Evolutionary conservation across 2,888 invertebrate genomes (phyloP).

Genomic region (Brachypterus glaber): DNA sequence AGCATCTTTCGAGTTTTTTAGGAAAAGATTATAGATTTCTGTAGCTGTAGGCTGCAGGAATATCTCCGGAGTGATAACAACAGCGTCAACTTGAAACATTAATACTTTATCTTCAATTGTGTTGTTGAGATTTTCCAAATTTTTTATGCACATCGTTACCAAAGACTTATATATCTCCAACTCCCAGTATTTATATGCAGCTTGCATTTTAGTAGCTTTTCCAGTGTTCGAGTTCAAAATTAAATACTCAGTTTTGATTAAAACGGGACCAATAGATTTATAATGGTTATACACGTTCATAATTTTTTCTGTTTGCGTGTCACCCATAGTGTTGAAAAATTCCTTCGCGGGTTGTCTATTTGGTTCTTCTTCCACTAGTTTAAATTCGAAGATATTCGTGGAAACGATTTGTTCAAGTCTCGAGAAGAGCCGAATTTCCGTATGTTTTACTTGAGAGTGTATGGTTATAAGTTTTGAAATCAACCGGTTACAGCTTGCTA

Average conservation of each 20-base stretch:
- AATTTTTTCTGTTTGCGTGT: slow-evolving; percentile 57
- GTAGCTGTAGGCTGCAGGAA: slow-evolving; percentile 62
- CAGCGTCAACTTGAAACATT: slow-evolving; percentile 72
- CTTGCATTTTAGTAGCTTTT: slow-evolving; percentile 57
- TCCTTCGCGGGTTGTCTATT: slow-evolving; percentile 40
- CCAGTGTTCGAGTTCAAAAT: slow-evolving; percentile 74
- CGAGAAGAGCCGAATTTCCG: slow-evolving; percentile 51
- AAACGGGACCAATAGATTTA: slow-evolving; percentile 67
- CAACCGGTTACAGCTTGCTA: slow-evolving; percentile 46
- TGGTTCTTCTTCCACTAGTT: slow-evolving; percentile 22
- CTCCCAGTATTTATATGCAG: slow-evolving; percentile 78
- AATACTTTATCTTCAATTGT: slow-evolving; percentile 44
- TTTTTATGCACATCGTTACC: slow-evolving; percentile 56
- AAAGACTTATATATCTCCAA: slow-evolving; percentile 62
- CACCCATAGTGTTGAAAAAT: slow-evolving; percentile 64
- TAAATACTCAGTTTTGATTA: slow-evolving; percentile 78
- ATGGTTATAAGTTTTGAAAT: slow-evolving; percentile 55
- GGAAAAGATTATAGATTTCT: slow-evolving; percentile 69
- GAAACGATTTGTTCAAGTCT: slow-evolving; percentile 48
- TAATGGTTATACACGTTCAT: slow-evolving; percentile 63
- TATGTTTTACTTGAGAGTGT: slow-evolving; percentile 59
- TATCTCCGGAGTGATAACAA: slow-evolving; percentile 65
- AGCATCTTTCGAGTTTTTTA: slow-evolving; percentile 66
- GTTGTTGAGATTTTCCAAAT: slow-evolving; percentile 59
- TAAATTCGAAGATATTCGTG: slow-evolving; percentile 50